Evolutionary conservation across 2,888 invertebrate species (phyloP), one percentile per base, ranked within the genome.

Genomic region (Gerosis bhagava): DNA sequence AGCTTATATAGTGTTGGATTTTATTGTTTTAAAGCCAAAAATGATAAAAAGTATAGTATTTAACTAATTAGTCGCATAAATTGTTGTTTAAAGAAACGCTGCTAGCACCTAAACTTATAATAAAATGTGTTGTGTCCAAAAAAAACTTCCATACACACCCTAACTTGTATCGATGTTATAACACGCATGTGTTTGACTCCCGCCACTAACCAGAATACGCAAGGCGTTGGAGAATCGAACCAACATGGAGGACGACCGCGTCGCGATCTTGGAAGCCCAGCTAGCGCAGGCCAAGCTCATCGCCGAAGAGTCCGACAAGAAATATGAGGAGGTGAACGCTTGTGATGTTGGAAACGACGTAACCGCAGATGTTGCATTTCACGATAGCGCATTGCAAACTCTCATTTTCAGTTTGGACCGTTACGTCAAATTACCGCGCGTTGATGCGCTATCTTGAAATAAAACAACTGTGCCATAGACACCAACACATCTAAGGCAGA

Each of bases 231-330:
- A 99, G 92, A 99, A 98, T 91, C 94, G 98, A 90, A 96, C 97
- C 89, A 98, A 97, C 90, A 97, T 98, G 96, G 99, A 99, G 91
- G 99, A 99, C 81, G 99, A 99, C 90, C 94, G 98, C 84, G 98
- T 99, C 88, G 95, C 96, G 83, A 94, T 96, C 78, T 92, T 99
- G 92, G 99, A 99, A 90, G 95, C 96, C 70, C 98, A 99, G 90
- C 94, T 99, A 83, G 93, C 98, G 68, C 98, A 99, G 91, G 99
- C 99, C 83, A 98, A 98, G 92, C 94, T 97, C 90, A 98, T 99
- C 91, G 99, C 99, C 65, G 99, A 99, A 91, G 99, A 99, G 91
- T 98, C 98, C 67, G 99, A 99, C 92, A 97, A 98, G 91, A 99
- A 99, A 96, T 99, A 99, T 89, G 99, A 99, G 94, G 99, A 99